Conservation (phyloP, 2,888 invertebrate genomes). For the Lepidocyrtoides sp. region DNA sequence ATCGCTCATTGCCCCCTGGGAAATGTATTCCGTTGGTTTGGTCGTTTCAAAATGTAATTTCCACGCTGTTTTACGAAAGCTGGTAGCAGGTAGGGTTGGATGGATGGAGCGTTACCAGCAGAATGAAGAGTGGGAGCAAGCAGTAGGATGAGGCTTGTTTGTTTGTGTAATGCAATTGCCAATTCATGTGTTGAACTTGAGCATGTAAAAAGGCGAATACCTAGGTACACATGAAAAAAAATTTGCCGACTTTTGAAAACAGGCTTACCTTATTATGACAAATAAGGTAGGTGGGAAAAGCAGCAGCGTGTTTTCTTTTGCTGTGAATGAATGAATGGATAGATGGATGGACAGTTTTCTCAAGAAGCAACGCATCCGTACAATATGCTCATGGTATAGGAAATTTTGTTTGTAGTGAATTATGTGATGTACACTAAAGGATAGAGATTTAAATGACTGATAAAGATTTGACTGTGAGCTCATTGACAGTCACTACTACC, state of each 20-base stretch:
- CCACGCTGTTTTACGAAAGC: conserved; percentile 19
- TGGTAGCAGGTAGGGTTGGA: not conserved
- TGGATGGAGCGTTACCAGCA: not conserved
- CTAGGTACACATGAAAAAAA: no score
- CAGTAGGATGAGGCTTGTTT: not conserved
- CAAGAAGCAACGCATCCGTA: no score
- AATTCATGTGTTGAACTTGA: not conserved
- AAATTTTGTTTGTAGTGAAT: not conserved
- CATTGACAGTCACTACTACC: not conserved
- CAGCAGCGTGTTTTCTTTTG: no score
- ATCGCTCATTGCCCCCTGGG: conserved; percentile 53
- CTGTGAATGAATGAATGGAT: no score
- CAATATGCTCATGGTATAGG: not conserved
- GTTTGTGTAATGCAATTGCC: conserved; percentile 29
- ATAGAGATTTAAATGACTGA: not conserved
- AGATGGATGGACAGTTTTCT: not conserved
- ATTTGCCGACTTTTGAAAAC: no score
- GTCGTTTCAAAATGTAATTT: conserved; percentile 38
- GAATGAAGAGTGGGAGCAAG: not conserved
- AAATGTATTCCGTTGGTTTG: not conserved
- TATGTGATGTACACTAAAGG: not conserved
- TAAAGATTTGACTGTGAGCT: no score
- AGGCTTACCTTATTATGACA: no score
- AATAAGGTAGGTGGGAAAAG: not conserved
- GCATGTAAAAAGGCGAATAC: not conserved